These are phyloP conservation scores for Corbicula japonica DNA, from an alignment of 2,888 invertebrate genomes.

Conservation along the genomic window DNA sequence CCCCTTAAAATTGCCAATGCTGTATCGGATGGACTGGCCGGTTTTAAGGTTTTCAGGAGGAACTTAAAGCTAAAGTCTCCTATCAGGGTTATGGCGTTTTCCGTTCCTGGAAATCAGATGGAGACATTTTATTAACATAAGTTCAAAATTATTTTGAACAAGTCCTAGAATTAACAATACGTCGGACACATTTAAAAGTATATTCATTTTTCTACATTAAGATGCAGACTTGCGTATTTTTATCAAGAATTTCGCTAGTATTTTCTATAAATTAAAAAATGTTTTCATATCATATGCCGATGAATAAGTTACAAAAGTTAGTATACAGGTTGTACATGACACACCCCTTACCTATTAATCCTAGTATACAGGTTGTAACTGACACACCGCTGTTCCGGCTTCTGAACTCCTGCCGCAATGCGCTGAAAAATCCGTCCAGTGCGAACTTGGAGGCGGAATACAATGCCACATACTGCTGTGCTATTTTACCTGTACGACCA, in stretches of 20 bases:
- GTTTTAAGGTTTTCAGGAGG: slow-evolving; percentile 65
- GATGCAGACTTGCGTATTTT: too few relatives aligned
- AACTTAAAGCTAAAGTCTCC: slow-evolving; percentile 68
- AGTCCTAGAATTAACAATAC: too few relatives aligned
- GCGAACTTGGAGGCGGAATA: slow-evolving; percentile 84
- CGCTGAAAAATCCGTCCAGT: slow-evolving; percentile 82
- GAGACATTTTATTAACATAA: neutral
- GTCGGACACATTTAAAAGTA: too few relatives aligned
- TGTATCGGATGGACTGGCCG: slow-evolving; percentile 78
- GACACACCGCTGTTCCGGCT: slow-evolving; percentile 74
- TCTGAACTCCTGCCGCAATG: slow-evolving; percentile 78
- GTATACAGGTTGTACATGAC: too few relatives aligned
- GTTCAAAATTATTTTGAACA: neutral
- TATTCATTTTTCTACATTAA: too few relatives aligned
- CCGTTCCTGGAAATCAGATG: slow-evolving; percentile 75
- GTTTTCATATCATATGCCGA: too few relatives aligned
- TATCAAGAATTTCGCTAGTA: too few relatives aligned
- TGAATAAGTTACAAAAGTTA: too few relatives aligned
- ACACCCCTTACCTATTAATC: slow-evolving; percentile 68
- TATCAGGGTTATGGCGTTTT: slow-evolving; percentile 77
- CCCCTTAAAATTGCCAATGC: slow-evolving; percentile 81
- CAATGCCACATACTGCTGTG: slow-evolving; percentile 75
- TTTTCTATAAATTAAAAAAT: too few relatives aligned
- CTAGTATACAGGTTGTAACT: slow-evolving; percentile 82
- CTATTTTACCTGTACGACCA: slow-evolving; percentile 73